Evolutionary conservation across 2,888 invertebrate species (phyloP).

Genomic region (Cactoblastis cactorum): DNA sequence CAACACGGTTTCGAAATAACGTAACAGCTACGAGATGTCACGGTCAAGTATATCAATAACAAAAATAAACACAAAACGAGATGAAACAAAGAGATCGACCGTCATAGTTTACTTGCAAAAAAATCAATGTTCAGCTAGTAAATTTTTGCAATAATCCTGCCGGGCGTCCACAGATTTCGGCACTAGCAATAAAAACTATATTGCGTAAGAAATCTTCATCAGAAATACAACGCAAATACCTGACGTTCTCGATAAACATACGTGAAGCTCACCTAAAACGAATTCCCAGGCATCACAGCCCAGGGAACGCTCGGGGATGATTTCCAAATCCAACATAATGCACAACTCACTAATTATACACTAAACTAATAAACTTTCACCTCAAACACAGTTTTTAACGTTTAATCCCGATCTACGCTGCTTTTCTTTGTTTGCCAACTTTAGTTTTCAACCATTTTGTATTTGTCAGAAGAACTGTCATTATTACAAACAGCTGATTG

Average conservation of each 20-base stretch:
- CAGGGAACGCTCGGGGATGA: slow-evolving; percentile 95
- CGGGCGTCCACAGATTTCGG: slow-evolving; percentile 14
- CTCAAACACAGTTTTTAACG: slow-evolving; percentile 59
- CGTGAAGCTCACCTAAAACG: slow-evolving; percentile 88
- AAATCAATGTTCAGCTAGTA: slow-evolving; percentile 54
- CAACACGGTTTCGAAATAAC: slow-evolving; percentile 34
- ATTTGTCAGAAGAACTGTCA: slow-evolving; percentile 80
- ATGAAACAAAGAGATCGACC: slow-evolving; percentile 61
- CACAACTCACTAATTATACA: slow-evolving; percentile 88
- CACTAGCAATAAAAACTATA: slow-evolving; percentile 37
- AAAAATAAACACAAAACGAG: slow-evolving; percentile 54
- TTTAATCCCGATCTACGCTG: slow-evolving; percentile 69
- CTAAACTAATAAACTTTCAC: slow-evolving; percentile 78
- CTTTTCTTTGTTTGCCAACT: slow-evolving; percentile 80
- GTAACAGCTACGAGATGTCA: slow-evolving; percentile 54
- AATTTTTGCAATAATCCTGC: slow-evolving; percentile 17
- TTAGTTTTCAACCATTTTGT: slow-evolving; percentile 80
- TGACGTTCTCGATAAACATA: slow-evolving; percentile 73
- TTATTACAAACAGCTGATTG: slow-evolving; percentile 81
- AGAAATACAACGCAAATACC: slow-evolving; percentile 76
- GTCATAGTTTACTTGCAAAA: slow-evolving; percentile 51
- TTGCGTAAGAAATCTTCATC: slow-evolving; percentile 68
- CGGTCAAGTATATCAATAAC: slow-evolving; percentile 70
- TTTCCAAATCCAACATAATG: slow-evolving; percentile 97
- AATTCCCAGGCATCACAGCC: slow-evolving; percentile 99